A percentile compares a stretch with the other conserved stretches of the same genome.
These are phyloP conservation scores for Rhimphoctona megacephalus DNA, from an alignment of 2,888 invertebrate genomes.

Conservation along the genomic window DNA sequence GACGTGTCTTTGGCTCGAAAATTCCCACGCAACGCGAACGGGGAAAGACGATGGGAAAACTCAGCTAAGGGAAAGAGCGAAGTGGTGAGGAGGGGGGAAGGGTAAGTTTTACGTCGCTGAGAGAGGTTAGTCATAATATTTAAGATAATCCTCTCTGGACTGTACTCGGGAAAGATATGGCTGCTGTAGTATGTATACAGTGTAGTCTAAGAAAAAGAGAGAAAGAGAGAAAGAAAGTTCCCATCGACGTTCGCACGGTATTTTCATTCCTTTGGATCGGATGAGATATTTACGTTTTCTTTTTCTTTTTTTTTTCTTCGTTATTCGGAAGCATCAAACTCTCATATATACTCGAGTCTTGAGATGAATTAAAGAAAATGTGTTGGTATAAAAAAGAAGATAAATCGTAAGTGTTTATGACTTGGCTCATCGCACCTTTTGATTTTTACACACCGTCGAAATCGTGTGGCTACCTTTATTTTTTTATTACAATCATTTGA, in stretches of 20 bases:
- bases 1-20: slow-evolving; percentile 41
- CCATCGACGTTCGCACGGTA: slow-evolving; percentile 53
- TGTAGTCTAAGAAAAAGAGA: background rate
- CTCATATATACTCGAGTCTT: background rate
- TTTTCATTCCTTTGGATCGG: slow-evolving; percentile 28
- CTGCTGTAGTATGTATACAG: slow-evolving; percentile 8
- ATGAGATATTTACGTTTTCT: slow-evolving; percentile 53
- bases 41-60: slow-evolving; percentile 61
- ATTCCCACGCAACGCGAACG: slow-evolving; percentile 62
- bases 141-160: slow-evolving; percentile 75
- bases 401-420: slow-evolving; percentile 37
- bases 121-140: slow-evolving; percentile 77
- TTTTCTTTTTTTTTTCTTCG: slow-evolving; percentile 4
- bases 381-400: background rate
- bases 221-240: slow-evolving; percentile 10
- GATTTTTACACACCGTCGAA: slow-evolving; percentile 37
- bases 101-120: slow-evolving; percentile 41
- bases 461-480: background rate
- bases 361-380: background rate
- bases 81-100: slow-evolving; percentile 21
- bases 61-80: slow-evolving; percentile 52
- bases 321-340: slow-evolving; percentile 28
- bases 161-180: slow-evolving; percentile 38
- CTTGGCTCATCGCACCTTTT: slow-evolving; percentile 23
- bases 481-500: slow-evolving; percentile 9